A percentile compares a stretch with the other conserved stretches of the same genome.
phyloP scores from a whole-genome alignment of 2,113 vertebrate species.

The Apteryx mantelli region DNA sequence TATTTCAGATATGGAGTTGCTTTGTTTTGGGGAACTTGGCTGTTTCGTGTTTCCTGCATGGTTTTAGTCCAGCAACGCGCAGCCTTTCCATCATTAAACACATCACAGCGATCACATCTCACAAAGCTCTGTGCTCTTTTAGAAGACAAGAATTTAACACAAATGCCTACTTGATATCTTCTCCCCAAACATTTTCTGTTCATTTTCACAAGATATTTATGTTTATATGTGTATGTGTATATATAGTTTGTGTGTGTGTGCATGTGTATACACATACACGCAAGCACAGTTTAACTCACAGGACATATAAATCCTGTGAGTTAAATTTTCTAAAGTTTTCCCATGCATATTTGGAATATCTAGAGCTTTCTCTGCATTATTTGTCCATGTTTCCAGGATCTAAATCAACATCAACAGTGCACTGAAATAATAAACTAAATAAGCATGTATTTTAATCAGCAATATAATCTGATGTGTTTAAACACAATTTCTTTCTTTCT shows the following conservation, averaged over 20 bases:
- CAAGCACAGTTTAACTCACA: background rate
- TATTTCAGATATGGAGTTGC: background rate
- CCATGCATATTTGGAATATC: background rate
- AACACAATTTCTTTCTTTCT: background rate
- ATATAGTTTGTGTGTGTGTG: too few species aligned
- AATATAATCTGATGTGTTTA: background rate
- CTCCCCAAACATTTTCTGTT: background rate
- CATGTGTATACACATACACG: fast-evolving
- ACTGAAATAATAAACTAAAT: too few species aligned
- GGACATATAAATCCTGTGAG: background rate
- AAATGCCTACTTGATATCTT: background rate
- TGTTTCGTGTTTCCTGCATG: background rate
- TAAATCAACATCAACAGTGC: background rate
- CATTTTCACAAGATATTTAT: background rate
- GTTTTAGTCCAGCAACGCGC: background rate
- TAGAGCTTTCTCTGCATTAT: background rate
- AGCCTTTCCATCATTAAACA: background rate
- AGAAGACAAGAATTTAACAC: background rate
- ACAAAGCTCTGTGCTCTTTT: fast-evolving
- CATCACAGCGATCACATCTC: fast-evolving
- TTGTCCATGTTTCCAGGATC: background rate
- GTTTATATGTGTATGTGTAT: too few species aligned
- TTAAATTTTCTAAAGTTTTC: background rate
- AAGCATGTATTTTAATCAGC: background rate
- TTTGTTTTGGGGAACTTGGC: background rate